These are phyloP conservation scores for Glaucidium brasilianum DNA, from an alignment of 2,113 vertebrate genomes.

Conservation along the genomic window DNA sequence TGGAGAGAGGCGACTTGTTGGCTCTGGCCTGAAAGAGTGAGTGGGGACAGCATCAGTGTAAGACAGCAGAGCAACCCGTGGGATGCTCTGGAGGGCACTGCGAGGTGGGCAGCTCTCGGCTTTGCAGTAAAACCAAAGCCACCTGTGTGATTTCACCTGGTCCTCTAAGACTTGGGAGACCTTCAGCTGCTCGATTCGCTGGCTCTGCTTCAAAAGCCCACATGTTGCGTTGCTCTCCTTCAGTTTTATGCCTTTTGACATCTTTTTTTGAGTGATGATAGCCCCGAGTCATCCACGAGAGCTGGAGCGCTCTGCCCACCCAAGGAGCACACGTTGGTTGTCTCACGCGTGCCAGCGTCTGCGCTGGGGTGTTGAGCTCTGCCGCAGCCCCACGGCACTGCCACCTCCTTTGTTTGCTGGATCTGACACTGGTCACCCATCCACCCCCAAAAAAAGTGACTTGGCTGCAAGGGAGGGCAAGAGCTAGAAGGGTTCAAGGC, in stretches of 20 bases:
- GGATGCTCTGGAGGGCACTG: not conserved
- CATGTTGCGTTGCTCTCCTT: not conserved
- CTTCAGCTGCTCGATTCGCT: not conserved
- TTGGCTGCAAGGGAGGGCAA: not conserved
- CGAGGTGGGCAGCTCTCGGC: not conserved
- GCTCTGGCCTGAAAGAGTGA: not conserved
- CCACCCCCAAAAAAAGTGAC: not conserved
- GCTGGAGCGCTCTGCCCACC: not conserved
- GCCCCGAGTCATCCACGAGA: not conserved
- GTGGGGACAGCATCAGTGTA: rapidly evolving
- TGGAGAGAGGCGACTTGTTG: not conserved
- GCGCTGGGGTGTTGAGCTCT: not conserved
- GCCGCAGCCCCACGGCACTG: not conserved
- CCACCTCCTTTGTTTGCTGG: not conserved
- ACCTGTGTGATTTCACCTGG: not conserved
- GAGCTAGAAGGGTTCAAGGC: not conserved
- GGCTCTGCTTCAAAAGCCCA: not conserved
- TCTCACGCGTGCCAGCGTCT: no score
- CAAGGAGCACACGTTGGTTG: not conserved
- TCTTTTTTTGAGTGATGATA: not conserved
- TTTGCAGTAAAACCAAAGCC: not conserved
- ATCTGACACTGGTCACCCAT: not conserved
- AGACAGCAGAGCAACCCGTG: not conserved
- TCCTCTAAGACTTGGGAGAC: not conserved
- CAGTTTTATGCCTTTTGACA: not conserved